A percentile compares a stretch with the other conserved stretches of the same genome.
Evolutionary conservation across 2,888 invertebrate genomes (phyloP).

Genomic region (Brachyptera risi): DNA sequence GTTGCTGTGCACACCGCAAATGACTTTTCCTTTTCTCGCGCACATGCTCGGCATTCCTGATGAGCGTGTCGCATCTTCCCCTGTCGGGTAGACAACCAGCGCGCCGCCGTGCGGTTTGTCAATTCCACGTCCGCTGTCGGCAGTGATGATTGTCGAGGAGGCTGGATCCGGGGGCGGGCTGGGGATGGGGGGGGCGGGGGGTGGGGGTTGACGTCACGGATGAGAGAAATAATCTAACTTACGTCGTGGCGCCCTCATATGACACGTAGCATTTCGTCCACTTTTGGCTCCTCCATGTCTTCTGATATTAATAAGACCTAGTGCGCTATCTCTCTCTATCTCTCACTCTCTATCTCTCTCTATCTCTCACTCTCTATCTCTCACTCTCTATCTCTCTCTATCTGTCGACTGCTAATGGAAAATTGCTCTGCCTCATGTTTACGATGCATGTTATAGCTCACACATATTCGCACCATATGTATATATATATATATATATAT

Average conservation of each 20-base stretch:
- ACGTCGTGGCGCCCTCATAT: constrained; percentile 5
- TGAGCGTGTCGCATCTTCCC: neutral
- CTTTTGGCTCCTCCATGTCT: too few relatives aligned
- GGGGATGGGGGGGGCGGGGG: neutral
- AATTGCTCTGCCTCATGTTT: neutral
- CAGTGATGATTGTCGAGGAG: constrained; percentile 13
- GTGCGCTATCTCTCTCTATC: neutral
- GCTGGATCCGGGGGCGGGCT: too few relatives aligned
- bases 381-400: neutral
- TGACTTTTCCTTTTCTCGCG: constrained; percentile 7
- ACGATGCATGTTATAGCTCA: too few relatives aligned
- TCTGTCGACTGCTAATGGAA: constrained; percentile 8
- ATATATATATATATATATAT: too few relatives aligned
- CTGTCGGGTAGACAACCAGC: too few relatives aligned
- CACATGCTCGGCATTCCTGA: neutral
- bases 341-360: neutral
- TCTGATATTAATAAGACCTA: constrained; percentile 18
- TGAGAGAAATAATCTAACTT: constrained; percentile 16
- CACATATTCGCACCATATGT: too few relatives aligned
- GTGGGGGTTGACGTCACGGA: neutral
- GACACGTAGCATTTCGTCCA: constrained; percentile 9
- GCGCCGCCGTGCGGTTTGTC: neutral
- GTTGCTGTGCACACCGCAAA: neutral
- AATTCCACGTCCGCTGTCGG: neutral
- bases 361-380: neutral